Evolutionary conservation across 2,888 invertebrate species (phyloP), one percentile per base, ranked within the genome.

Genomic region (Ceriagrion tenellum): DNA sequence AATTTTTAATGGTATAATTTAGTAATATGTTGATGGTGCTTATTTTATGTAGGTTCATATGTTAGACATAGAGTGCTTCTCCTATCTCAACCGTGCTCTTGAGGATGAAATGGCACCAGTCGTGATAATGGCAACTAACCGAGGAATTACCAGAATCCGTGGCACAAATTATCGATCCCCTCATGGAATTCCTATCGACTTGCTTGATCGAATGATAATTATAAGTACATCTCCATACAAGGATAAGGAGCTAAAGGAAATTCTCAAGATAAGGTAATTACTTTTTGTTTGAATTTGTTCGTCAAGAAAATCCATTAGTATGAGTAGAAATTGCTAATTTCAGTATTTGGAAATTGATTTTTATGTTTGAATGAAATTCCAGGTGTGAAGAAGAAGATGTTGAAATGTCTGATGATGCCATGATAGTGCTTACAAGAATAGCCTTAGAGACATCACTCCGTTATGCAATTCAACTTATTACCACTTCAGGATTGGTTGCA

Each of bases 51-150:
- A 98, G 97, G 98, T 99, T 0, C 99, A 99, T 97, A 99, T 99
- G 99, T 97, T 99, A 96, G 99, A 99, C 97, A 99, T 99, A 89
- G 99, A 99, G 97, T 99, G 99, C 96, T 99, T 99, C 97, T 99
- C 99, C 0, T 99, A 98, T 97, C 97, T 99, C 16, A 99, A 99
- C 97, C 98, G 99, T 12, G 99, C 99, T 0, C 97, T 99, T 55
- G 99, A 99, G 96, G 99, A 99, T 90, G 99, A 99, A 96, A 99
- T 99, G 97, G 99, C 99, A 0, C 99, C 99, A 0, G 98, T 99
- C 0, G 98, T 99, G 0, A 99, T 99, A 88, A 99, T 99, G 99
- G 99, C 99, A 0, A 99, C 99, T 30, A 99, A 99, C 97, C 98
- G 99, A 96, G 98, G 98, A 95, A 99, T 99, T 95, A 99, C 99